These are phyloP conservation scores for Drosophila borborema DNA, from an alignment of 2,888 invertebrate species.

Conservation along the genomic window DNA sequence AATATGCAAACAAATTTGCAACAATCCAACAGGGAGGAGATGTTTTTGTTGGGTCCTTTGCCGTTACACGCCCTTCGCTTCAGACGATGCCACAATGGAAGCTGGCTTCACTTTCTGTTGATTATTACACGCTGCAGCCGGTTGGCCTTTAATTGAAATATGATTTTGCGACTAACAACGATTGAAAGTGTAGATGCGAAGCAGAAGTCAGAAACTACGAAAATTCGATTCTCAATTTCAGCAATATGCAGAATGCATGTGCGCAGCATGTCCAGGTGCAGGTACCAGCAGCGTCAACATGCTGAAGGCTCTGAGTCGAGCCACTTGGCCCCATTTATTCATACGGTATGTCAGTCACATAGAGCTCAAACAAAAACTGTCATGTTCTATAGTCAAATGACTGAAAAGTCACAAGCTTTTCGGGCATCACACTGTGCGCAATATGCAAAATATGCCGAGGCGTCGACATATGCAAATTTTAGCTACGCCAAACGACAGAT, in stretches of 20 bases:
- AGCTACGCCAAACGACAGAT: background rate
- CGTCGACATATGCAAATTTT: constrained; percentile 58
- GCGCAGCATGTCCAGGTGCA: constrained; percentile 17
- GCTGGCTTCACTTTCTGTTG: constrained; percentile 46
- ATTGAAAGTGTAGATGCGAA: constrained; percentile 48
- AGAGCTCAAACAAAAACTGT: constrained; percentile 62
- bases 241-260: constrained; percentile 64
- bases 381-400: constrained; percentile 52
- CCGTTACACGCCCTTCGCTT: background rate
- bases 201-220: constrained; percentile 25
- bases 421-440: constrained; percentile 51
- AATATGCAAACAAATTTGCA: constrained; percentile 63
- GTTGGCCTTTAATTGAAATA: constrained; percentile 71
- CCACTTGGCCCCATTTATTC: constrained; percentile 50
- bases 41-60: background rate
- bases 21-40: constrained; percentile 36
- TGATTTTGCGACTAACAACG: constrained; percentile 63
- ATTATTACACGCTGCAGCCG: constrained; percentile 49
- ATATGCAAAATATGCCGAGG: constrained; percentile 62
- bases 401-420: constrained; percentile 66
- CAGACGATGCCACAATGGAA: constrained; percentile 8
- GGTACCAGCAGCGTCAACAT: constrained; percentile 3
- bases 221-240: constrained; percentile 55
- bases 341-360: constrained; percentile 56
- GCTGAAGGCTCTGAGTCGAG: constrained; percentile 7